Base-by-base conservation (phyloP, 2,888 invertebrate species). In the Villa cingulata region DNA sequence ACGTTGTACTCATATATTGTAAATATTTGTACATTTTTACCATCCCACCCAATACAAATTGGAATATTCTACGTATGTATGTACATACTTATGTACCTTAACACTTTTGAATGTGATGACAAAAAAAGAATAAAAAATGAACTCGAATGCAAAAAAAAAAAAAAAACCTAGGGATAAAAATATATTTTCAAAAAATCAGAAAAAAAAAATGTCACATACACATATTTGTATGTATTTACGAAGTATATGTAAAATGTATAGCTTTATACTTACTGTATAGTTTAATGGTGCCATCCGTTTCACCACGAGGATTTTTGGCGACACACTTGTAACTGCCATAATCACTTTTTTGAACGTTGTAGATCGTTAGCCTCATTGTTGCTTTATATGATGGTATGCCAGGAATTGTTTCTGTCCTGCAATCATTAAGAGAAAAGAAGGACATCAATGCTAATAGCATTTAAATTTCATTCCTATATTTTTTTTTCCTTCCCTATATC, bases 271-370 rank as follows among this genome's bases (percentile, higher is more conserved):
- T 74, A 90, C 90, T 84, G 70, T 90, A 89, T 54, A 91, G 75
- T 57, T 86, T 78, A 65, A 91, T 90, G 53, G 83, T 83, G 55
- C 90, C 90, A 69, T 89, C 89, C 42, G 89, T 90, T 66, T 89
- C 88, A 53, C 90, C 89, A 55, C 90, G 76, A 48, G 89, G 88
- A 72, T 91, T 90, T 71, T 90, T 90, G 51, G 90, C 79, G 68
- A 73, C 79, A 59, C 89, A 89, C 70, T 87, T 88, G 71, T 89
- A 89, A 53, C 81, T 86, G 40, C 88, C 90, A 63, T 86, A 89
- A 71, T 92, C 91, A 62, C 76, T 78, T 59, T 77, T 77, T 62
- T 83, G 77, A 49, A 91, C 81, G 66, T 84, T 80, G 61, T 77
- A 75, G 60, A 92, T 87, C 52, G 84, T 81, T 52, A 92, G 75